A percentile compares a stretch with the other conserved stretches of the same genome.
These are phyloP conservation scores for Pseudomugil tenellus DNA, from an alignment of 2,797 vertebrate species.

Conservation along the genomic window DNA sequence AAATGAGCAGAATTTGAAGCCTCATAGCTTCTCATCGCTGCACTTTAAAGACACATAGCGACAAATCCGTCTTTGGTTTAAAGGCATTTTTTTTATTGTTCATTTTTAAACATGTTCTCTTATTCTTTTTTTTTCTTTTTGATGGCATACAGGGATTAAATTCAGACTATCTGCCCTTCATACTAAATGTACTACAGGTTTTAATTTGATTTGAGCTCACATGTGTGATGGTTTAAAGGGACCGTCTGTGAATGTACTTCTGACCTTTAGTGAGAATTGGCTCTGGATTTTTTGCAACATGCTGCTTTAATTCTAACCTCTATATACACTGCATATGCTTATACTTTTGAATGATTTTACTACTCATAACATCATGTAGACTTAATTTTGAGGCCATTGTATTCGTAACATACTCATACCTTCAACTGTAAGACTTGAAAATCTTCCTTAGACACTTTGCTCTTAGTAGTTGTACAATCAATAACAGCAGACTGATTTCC, in stretches of 20 bases:
- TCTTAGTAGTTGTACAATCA: conserved; percentile 54
- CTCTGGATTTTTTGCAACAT: conserved; percentile 29
- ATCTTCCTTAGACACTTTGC: conserved; percentile 36
- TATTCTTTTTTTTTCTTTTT: conserved; percentile 42
- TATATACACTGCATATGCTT: conserved; percentile 18
- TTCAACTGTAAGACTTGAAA: conserved; percentile 14
- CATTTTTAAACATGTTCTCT: conserved; percentile 68
- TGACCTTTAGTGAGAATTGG: conserved; percentile 55
- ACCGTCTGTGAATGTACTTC: conserved; percentile 56
- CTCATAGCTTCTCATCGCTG: conserved; percentile 56
- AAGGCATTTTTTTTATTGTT: conserved; percentile 74
- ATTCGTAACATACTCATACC: conserved; percentile 26
- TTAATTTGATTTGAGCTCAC: conserved; percentile 72
- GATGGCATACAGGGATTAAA: conserved; percentile 67
- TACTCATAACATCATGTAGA: conserved; percentile 11
- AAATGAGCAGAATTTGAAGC: conserved; percentile 65
- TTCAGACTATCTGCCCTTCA: conserved; percentile 60
- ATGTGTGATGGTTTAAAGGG: conserved; percentile 61
- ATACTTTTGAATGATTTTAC: conserved; percentile 2
- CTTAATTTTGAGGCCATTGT: conserved; percentile 16
- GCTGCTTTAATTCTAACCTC: conserved; percentile 29
- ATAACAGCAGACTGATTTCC: conserved; percentile 57
- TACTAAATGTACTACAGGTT: conserved; percentile 70
- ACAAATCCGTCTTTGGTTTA: conserved; percentile 80
- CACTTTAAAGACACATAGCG: conserved; percentile 73